These are phyloP conservation scores for Sitta europaea DNA, from an alignment of 2,113 vertebrate genomes.

Conservation along the genomic window DNA sequence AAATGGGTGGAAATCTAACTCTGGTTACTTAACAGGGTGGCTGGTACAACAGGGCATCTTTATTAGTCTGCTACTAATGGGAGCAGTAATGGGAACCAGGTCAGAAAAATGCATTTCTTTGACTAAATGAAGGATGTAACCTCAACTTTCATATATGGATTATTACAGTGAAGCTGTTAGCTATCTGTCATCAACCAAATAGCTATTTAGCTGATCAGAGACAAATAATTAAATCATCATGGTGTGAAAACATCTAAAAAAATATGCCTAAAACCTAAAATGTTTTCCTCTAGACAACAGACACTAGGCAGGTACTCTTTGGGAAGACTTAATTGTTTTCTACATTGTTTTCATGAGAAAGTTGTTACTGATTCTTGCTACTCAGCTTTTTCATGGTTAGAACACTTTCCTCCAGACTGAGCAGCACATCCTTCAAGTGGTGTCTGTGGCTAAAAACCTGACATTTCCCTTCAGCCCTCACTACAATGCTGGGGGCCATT, in stretches of 20 bases:
- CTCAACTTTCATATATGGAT: constrained; percentile 12
- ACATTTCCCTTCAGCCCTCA: background rate
- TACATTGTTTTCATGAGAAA: background rate
- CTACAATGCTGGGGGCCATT: background rate
- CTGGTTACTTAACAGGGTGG: background rate
- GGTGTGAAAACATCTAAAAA: constrained; percentile 12
- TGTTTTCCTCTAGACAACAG: background rate
- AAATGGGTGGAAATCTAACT: background rate
- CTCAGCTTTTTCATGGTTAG: background rate
- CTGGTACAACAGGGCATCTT: background rate
- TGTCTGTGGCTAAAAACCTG: background rate
- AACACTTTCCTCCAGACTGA: background rate
- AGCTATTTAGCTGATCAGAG: constrained; percentile 14
- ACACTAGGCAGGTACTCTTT: background rate
- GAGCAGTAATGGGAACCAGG: background rate
- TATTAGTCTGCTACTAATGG: constrained; percentile 10
- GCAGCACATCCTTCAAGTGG: background rate
- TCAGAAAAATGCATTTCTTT: background rate
- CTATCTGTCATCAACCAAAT: constrained; percentile 34
- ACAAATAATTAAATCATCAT: constrained; percentile 10
- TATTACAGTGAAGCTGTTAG: constrained; percentile 25
- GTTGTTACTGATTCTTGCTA: background rate
- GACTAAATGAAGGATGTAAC: constrained; percentile 10
- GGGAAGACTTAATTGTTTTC: background rate
- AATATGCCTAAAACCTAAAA: background rate